These are phyloP conservation scores for Pammene aurita DNA, from an alignment of 2,888 invertebrate species.

Conservation along the genomic window DNA sequence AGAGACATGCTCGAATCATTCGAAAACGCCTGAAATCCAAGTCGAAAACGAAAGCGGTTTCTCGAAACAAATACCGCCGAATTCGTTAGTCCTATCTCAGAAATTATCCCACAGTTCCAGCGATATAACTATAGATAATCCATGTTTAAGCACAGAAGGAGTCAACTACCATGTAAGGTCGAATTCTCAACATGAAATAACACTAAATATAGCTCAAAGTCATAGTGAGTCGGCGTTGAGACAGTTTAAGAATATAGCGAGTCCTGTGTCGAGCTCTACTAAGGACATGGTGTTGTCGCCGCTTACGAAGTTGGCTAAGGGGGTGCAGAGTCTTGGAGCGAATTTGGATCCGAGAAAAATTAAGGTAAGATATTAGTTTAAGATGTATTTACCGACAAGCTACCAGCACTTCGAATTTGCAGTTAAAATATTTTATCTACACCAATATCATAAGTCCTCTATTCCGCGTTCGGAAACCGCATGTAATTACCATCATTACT, in stretches of 20 bases:
- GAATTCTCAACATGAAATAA: conserved; percentile 86
- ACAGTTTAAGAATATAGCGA: conserved; percentile 86
- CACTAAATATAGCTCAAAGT: conserved; percentile 88
- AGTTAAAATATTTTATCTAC: too few species aligned
- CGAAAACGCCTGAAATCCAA: conserved; percentile 86
- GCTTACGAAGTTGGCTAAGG: conserved; percentile 92
- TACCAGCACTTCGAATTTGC: too few species aligned
- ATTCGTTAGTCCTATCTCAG: conserved; percentile 81
- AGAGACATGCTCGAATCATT: conserved; percentile 44
- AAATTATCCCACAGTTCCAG: conserved; percentile 88
- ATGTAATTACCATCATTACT: too few species aligned
- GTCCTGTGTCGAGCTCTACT: conserved; percentile 85
- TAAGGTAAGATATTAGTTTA: conserved; percentile 59
- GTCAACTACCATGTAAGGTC: conserved; percentile 75
- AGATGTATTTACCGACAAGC: neutral
- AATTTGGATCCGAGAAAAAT: conserved; percentile 93
- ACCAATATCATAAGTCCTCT: too few species aligned
- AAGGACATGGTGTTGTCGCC: conserved; percentile 88
- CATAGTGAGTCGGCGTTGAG: conserved; percentile 91
- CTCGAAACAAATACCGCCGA: conserved; percentile 78
- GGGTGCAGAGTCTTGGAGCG: conserved; percentile 92
- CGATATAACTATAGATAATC: conserved; percentile 80
- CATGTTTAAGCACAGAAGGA: conserved; percentile 46
- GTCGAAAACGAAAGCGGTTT: conserved; percentile 65
- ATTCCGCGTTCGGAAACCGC: too few species aligned